Conservation (phyloP, 2,888 invertebrate species). For the Ellobium chinense region DNA sequence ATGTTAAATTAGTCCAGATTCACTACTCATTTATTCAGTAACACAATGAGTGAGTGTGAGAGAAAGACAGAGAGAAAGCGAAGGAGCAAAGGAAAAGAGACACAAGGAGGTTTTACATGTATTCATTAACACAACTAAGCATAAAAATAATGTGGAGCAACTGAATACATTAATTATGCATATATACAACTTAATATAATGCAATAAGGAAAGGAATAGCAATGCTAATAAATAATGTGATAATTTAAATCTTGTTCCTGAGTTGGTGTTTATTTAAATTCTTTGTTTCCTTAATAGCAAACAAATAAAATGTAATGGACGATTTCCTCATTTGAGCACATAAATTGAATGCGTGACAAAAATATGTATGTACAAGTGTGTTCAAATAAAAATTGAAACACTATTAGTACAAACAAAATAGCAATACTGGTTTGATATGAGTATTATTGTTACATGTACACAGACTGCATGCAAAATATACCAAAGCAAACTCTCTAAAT, state of each 20-base stretch:
- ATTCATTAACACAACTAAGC: slow-evolving; percentile 4
- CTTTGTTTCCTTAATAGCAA: neutral
- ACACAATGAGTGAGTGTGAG: too few relatives aligned
- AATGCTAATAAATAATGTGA: slow-evolving; percentile 20
- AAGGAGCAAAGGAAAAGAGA: neutral
- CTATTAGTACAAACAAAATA: neutral
- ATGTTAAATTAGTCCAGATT: too few relatives aligned
- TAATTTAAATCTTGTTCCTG: slow-evolving; percentile 24
- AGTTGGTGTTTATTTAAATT: too few relatives aligned
- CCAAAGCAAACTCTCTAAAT: too few relatives aligned
- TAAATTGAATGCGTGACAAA: neutral
- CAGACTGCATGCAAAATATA: neutral
- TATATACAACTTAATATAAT: neutral
- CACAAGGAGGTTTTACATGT: neutral
- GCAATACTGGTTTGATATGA: neutral
- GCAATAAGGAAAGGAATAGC: neutral
- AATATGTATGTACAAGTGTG: neutral
- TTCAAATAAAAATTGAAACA: neutral
- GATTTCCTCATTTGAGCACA: slow-evolving; percentile 7
- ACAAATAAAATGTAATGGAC: neutral
- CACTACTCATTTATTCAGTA: too few relatives aligned
- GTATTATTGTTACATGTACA: neutral
- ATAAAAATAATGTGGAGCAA: slow-evolving; percentile 4
- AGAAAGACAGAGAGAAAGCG: slow-evolving; percentile 12
- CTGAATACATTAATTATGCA: neutral